Conservation (phyloP, 2,888 invertebrate genomes). For the Agrotis clavis region DNA sequence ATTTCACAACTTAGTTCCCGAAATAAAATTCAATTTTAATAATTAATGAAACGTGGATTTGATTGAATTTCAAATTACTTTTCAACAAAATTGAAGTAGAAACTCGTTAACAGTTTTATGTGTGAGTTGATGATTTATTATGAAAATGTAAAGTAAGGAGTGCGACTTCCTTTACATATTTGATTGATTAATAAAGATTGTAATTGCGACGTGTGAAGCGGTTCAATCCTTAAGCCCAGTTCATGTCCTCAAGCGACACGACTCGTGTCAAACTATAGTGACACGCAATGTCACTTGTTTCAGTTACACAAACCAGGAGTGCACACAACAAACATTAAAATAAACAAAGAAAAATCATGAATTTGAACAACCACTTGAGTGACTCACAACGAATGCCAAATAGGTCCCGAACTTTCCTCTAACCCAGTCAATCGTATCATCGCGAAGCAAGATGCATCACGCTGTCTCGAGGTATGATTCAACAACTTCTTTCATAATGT, state of each 20-base stretch:
- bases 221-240: background rate
- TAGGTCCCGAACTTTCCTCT: no score
- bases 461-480: no score
- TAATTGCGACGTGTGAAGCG: conserved; percentile 37
- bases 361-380: no score
- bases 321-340: no score
- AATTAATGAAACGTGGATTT: background rate
- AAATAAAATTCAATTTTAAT: background rate
- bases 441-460: no score
- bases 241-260: background rate
- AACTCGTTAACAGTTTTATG: conserved; percentile 20
- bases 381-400: no score
- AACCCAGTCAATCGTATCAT: no score
- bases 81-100: conserved; percentile 9
- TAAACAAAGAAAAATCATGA: no score
- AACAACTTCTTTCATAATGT: no score
- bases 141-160: conserved; percentile 35
- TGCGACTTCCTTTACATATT: conserved; percentile 64
- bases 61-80: conserved; percentile 14
- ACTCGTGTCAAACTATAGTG: background rate
- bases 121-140: background rate
- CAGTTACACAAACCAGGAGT: background rate
- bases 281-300: background rate
- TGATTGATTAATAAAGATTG: conserved; percentile 65
- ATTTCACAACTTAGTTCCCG: background rate